Conservation (phyloP, 2,113 vertebrate species). For the Empidonax alnorum region DNA sequence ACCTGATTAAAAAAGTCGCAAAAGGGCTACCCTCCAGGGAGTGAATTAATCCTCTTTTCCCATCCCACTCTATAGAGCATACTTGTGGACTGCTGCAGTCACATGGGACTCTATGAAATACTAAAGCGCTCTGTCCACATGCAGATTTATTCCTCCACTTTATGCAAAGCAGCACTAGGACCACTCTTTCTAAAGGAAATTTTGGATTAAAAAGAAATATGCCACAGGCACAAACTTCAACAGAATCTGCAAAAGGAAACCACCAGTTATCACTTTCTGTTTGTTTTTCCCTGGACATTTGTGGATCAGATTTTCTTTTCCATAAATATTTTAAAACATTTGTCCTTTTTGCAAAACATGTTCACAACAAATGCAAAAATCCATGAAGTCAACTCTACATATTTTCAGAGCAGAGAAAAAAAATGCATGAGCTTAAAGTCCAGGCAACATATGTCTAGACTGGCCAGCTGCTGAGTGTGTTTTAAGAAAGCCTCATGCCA, state of each 20-base stretch:
- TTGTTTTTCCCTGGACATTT: background rate
- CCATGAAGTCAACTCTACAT: background rate
- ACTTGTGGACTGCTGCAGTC: background rate
- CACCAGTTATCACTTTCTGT: background rate
- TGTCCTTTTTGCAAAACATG: background rate
- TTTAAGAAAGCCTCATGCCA: background rate
- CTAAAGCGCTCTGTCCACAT: background rate
- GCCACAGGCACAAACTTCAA: background rate
- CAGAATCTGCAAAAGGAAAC: background rate
- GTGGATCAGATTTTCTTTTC: background rate
- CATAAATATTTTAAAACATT: background rate
- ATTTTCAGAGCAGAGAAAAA: background rate
- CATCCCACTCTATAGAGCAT: background rate
- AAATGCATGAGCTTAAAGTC: background rate
- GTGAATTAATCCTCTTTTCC: conserved; percentile 14
- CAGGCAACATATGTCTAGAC: background rate
- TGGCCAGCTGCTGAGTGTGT: background rate
- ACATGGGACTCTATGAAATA: background rate
- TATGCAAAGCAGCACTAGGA: background rate
- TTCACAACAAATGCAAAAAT: background rate
- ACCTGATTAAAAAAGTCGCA: conserved; percentile 20
- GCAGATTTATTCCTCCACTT: conserved; percentile 1
- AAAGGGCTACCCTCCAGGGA: background rate
- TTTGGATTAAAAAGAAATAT: background rate
- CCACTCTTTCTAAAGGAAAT: background rate